Evolutionary conservation across 2,797 vertebrate species (phyloP).

Genomic region (Moxostoma hubbsi): DNA sequence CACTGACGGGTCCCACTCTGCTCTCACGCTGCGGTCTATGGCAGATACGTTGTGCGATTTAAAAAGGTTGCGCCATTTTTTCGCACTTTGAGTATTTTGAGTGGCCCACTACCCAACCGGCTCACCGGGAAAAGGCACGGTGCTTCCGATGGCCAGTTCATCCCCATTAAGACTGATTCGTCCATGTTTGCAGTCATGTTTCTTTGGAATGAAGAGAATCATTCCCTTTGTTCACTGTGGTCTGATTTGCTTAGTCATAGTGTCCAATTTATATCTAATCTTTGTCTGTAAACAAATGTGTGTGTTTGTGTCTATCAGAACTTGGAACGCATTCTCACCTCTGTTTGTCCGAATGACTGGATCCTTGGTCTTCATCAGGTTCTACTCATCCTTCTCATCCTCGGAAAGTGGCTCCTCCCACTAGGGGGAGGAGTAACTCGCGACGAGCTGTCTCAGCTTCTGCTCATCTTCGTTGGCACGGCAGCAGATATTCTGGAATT

Average conservation of each 20-base stretch:
- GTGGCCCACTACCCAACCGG: too few relatives aligned
- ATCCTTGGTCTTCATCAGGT: constrained; percentile 91
- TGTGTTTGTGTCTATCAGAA: constrained; percentile 41
- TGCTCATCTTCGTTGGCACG: constrained; percentile 92
- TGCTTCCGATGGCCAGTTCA: too few relatives aligned
- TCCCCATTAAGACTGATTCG: constrained; percentile 6
- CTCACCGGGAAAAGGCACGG: too few relatives aligned
- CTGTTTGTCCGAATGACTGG: constrained; percentile 85
- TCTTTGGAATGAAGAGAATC: neutral
- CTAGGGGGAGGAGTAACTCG: constrained; percentile 85
- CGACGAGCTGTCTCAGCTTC: constrained; percentile 90
- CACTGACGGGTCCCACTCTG: too few relatives aligned
- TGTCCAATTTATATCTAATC: neutral
- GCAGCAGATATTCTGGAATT: constrained; percentile 96
- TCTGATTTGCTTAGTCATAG: neutral
- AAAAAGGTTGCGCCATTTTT: too few relatives aligned
- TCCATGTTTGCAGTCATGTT: neutral
- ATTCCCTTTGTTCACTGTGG: neutral
- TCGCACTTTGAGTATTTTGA: too few relatives aligned
- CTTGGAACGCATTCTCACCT: constrained; percentile 43
- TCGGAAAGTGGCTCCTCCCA: constrained; percentile 94
- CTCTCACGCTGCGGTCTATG: too few relatives aligned
- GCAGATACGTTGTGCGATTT: too few relatives aligned
- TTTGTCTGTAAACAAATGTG: neutral
- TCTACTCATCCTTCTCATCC: constrained; percentile 87